Evolutionary conservation across 2,797 vertebrate genomes (phyloP).

Genomic region (Scolopax bukidnonensis): DNA sequence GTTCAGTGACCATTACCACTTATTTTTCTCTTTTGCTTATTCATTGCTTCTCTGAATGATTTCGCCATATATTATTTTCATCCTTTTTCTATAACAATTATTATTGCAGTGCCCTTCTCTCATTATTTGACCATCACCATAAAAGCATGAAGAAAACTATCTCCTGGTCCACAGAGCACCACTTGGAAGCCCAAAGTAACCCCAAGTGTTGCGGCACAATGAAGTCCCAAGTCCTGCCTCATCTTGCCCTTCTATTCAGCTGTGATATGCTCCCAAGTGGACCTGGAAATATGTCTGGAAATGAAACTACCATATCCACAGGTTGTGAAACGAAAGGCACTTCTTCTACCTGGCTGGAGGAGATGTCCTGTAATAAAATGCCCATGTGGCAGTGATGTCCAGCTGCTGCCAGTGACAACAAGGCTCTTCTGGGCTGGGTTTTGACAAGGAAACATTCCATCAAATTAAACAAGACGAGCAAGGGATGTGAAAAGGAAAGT

Average conservation of each 20-base stretch:
- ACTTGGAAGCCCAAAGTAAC: not conserved
- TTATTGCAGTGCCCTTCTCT: not conserved
- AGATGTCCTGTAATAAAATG: not conserved
- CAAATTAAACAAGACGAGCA: not conserved
- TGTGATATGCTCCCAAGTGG: not conserved
- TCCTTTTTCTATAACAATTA: not conserved
- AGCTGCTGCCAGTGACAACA: not conserved
- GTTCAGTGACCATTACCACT: not conserved
- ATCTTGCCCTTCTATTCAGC: not conserved
- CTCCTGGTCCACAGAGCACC: not conserved
- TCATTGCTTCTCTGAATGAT: not conserved
- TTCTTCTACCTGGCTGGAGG: not conserved
- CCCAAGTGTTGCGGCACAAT: not conserved
- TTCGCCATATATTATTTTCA: not conserved
- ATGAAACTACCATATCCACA: not conserved
- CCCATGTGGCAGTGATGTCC: fast-evolving
- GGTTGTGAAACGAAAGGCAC: not conserved
- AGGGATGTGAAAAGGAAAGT: not conserved
- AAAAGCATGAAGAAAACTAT: not conserved
- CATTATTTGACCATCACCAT: not conserved
- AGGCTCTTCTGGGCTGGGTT: not conserved
- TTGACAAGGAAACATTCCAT: not conserved
- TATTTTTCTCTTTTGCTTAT: not conserved
- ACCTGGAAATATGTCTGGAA: not conserved
- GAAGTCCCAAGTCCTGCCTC: not conserved